Base-by-base conservation (phyloP, 2,797 vertebrate genomes). In the Acipenser transmontanus region DNA sequence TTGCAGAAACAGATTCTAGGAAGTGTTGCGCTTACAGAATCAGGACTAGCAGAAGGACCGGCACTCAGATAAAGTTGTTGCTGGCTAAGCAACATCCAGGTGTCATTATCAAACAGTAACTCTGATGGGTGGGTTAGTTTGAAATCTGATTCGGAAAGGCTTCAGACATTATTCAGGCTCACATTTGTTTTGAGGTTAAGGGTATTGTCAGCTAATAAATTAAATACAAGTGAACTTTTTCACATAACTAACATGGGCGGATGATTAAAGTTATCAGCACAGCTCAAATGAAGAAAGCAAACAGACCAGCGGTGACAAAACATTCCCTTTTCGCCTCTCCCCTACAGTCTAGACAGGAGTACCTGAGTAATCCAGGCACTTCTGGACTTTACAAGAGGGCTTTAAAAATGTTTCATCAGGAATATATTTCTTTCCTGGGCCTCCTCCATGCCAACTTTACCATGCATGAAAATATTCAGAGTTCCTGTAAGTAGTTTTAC, bases 291-390 rank as follows among this genome's bases (percentile, higher is more conserved):
- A n/a, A 13, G 12, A 11, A 57, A 12, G 2, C 54, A 57, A 57
- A 57, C 54, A 57, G 12, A 57, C 34, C 6, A 57, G 54, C 1
- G 13, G 54, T 11, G 12, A 57, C 10, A 54, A 52, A 52, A 34
- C n/a, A 8, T 50, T 13, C n/a, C 50, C 20, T 34, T 34, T 50
- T 54, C 47, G 61, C 66, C 59, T 66, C 68, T 67, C 65, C 74
- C 34, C 60, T 60, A 71, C 75, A 50, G 77, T 82, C 82, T 84
- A 84, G 81, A 83, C 81, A 83, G 82, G 82, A 83, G 83, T 68
- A 34, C 74, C 76, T 81, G 77, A 78, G 72, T 82, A 77, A 84
- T 75, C 73, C 72, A 71, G 57, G 9, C 62, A 64, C n/a, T 11
- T 54, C 12, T 57, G 12, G 54, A 57, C 54, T 57, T n/a, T 11